phyloP scores from a whole-genome alignment of 2,888 invertebrate species.

The Carpatolechia fugitivella region DNA sequence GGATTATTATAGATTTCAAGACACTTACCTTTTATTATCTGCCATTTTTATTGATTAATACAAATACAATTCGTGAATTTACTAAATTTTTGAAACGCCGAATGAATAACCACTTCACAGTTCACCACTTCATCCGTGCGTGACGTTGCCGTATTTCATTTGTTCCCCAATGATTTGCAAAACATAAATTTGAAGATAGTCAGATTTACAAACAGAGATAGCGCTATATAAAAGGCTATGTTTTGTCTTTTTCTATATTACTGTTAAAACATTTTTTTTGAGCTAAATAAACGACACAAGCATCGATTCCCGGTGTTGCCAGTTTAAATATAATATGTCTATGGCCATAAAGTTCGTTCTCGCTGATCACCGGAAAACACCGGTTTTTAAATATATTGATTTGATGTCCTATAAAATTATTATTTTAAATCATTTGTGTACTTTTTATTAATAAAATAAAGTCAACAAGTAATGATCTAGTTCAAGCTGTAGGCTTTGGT shows the following conservation, averaged over 20 bases:
- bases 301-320: conserved; percentile 40
- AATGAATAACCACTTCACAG: conserved; percentile 59
- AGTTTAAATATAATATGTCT: conserved; percentile 29
- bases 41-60: conserved; percentile 69
- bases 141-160: conserved; percentile 81
- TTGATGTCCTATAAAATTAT: too few relatives aligned
- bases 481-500: too few relatives aligned
- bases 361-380: background rate
- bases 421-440: too few relatives aligned
- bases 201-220: background rate
- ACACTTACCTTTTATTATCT: conserved; percentile 77
- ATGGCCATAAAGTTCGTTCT: conserved; percentile 32
- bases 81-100: conserved; percentile 59
- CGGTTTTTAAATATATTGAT: too few relatives aligned
- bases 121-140: conserved; percentile 57
- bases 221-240: background rate
- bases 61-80: conserved; percentile 55
- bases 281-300: background rate
- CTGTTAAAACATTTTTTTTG: background rate
- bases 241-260: background rate
- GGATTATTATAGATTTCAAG: conserved; percentile 26
- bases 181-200: background rate
- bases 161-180: conserved; percentile 54
- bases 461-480: too few relatives aligned
- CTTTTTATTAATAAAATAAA: too few relatives aligned